phyloP scores from a whole-genome alignment of 2,797 vertebrate genomes.

The Myiothlypis chrysogaster region DNA sequence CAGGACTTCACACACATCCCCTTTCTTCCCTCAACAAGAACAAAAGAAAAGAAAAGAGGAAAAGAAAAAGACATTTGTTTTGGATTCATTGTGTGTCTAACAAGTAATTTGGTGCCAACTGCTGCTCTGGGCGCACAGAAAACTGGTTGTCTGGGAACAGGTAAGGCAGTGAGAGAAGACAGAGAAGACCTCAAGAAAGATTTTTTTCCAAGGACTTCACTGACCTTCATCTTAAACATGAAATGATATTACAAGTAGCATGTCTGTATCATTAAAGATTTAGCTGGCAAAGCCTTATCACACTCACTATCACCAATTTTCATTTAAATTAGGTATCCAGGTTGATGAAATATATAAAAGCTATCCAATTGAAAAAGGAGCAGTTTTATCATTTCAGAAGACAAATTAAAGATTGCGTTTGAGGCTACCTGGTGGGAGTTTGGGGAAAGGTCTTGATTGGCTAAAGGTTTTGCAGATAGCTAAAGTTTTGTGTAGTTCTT shows the following conservation, averaged over 20 bases:
- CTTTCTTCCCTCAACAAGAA: background rate
- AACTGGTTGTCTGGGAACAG: background rate
- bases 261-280: background rate
- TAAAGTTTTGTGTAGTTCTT: background rate
- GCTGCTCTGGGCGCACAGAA: background rate
- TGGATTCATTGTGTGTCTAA: fast-evolving
- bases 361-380: background rate
- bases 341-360: background rate
- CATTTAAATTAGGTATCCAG: background rate
- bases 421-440: background rate
- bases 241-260: background rate
- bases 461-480: background rate
- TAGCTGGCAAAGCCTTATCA: background rate
- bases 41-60: too few relatives aligned
- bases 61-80: background rate
- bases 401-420: background rate
- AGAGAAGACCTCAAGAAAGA: background rate
- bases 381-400: background rate
- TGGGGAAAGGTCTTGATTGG: background rate
- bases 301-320: background rate
- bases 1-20: fast-evolving
- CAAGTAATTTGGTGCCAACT: background rate
- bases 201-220: background rate
- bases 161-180: background rate
- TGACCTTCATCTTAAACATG: background rate